Conservation (phyloP, 2,113 vertebrate genomes). For the Phasianus colchicus region DNA sequence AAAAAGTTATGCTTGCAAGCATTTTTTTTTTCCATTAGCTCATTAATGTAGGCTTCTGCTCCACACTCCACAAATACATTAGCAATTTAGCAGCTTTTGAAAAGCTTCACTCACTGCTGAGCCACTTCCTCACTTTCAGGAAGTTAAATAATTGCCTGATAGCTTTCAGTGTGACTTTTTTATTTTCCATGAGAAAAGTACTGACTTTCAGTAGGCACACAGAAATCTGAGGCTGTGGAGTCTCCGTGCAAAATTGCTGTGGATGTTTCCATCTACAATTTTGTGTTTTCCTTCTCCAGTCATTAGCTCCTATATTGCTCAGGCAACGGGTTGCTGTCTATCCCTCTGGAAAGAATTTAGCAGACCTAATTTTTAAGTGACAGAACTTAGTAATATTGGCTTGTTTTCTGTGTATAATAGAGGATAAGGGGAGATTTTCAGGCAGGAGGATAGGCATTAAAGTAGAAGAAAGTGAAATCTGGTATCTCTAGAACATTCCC, state of each 20-base stretch:
- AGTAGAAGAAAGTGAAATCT: neutral
- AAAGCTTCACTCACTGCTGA: slow-evolving; percentile 5
- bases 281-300: neutral
- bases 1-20: neutral
- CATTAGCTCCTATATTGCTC: neutral
- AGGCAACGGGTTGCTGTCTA: neutral
- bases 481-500: neutral
- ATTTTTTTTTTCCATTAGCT: neutral
- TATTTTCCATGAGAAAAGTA: neutral
- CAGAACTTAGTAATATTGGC: neutral
- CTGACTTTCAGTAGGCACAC: neutral
- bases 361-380: neutral
- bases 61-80: neutral
- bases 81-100: slow-evolving; percentile 33
- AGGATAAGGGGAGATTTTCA: neutral
- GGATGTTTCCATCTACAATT: neutral
- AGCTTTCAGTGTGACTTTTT: neutral
- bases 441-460: neutral
- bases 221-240: neutral
- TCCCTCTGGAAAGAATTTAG: neutral
- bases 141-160: slow-evolving; percentile 1
- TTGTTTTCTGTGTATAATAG: neutral
- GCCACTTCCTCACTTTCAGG: slow-evolving; percentile 37
- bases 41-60: neutral
- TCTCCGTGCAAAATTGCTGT: neutral